Conservation (phyloP, 2,888 invertebrate species). For the Papilio demoleus region DNA sequence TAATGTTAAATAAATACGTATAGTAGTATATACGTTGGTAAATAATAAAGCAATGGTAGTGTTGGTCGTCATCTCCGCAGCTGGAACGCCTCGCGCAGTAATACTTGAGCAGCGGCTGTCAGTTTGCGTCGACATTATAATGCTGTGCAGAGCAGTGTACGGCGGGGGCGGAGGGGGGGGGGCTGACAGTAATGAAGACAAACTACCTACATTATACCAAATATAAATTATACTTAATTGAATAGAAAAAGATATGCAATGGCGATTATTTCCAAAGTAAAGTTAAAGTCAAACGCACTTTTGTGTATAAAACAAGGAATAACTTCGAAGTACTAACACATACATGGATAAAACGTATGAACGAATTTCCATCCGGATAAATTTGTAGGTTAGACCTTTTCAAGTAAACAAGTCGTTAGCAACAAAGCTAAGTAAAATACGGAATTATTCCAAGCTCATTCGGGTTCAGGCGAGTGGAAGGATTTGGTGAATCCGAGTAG, state of each 20-base stretch:
- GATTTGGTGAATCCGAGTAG: constrained; percentile 33
- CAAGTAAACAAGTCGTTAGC: constrained; percentile 16
- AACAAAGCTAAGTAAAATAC: constrained; percentile 7
- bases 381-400: constrained; percentile 2
- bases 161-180: not conserved
- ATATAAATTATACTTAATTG: not conserved
- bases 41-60: not conserved
- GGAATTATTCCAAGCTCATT: not conserved
- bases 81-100: not conserved
- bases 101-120: constrained; percentile 6
- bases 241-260: not conserved
- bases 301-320: no score
- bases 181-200: constrained; percentile 3
- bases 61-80: not conserved
- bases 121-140: constrained; percentile 10
- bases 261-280: not conserved
- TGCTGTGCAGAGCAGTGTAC: not conserved
- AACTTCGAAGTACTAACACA: no score
- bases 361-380: not conserved
- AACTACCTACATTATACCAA: not conserved
- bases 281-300: no score
- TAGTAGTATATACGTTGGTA: not conserved
- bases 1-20: not conserved
- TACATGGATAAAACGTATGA: no score
- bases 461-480: constrained; percentile 24